Base-by-base conservation (phyloP, 1,140 invertebrate genomes). In the Limonius californicus region DNA sequence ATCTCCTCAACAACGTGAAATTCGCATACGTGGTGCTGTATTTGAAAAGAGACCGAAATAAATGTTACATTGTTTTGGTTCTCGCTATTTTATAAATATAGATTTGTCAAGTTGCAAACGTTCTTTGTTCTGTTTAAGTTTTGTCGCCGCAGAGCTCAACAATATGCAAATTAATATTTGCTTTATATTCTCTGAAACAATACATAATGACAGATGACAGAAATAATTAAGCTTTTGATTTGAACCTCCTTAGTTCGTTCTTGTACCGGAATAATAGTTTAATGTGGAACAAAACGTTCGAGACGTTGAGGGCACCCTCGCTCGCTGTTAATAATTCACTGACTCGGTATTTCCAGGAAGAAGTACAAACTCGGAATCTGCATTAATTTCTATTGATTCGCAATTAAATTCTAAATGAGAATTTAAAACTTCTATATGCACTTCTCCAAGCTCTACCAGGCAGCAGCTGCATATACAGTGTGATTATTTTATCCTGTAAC, bases 141-240 rank as follows among this genome's bases (percentile, higher is more conserved):
- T 45, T 14, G 15, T 45, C 15, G 16, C 15, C 7, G 43, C 4
- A 45, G 4, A 7, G n/a, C n/a, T n/a, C n/a, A n/a, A n/a, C n/a
- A 15, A 18, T 21, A 50, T 50, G 45, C 45, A 50, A 50, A 50
- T 50, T 50, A 50, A 50, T 50, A 19, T 50, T 50, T 50, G 45
- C 45, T 50, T 50, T 50, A 18, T 19, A 50, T 50, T 50, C 45
- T 50, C 2, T 12, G 14, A 50, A 50, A 50, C 45, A 50, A 50
- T 50, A 50, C 9, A 50, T 50, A 18, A 50, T 50, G 45, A 50
- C 45, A 50, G 45, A 50, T 50, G 45, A 50, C 45, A 50, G 45
- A 50, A 18, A 50, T 50, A 50, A 50, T 50, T 50, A 50, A 12
- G 45, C 9, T 14, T 50, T 50, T 50, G 45, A 50, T 50, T 50